Evolutionary conservation across 2,888 invertebrate genomes (phyloP), one percentile per base, ranked within the genome.

Genomic region (Cryptops parisi): DNA sequence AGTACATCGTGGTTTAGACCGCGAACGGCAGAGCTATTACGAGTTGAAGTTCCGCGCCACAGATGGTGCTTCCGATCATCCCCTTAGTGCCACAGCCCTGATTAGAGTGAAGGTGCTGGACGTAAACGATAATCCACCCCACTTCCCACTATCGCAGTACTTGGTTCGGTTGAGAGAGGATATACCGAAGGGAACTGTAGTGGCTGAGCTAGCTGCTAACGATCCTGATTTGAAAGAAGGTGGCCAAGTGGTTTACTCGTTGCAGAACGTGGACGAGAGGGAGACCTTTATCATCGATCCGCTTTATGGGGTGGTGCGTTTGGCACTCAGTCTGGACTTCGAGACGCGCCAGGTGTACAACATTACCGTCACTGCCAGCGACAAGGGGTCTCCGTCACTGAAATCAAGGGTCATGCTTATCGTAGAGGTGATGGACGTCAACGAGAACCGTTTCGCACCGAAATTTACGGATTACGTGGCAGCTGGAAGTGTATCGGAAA

Each of bases 271-370:
- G 53, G 67, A 72, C 53, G 78, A 77, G 55, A 81, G 81, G 53
- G 75, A 75, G 1, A 77, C 77, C 54, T 96, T 96, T 69, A 78
- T 78, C 62, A 82, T 97, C 56, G 94, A 96, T 67, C 73, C 77
- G 50, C 68, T 80, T 27, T 88, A 90, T 2, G 97, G 96, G 0
- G 84, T 88, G 0, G 78, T 94, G 54, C 78, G 89, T 24, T 83
- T 90, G 1, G 76, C 78, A 0, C 79, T 78, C 55, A 73, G 75
- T 49, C 73, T 96, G 53, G 90, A 96, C 72, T 96, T 85, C 67
- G 93, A 94, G 67, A 81, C 81, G 61, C 78, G 84, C 27, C 91
- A 89, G 71, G 79, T 89, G 58, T 90, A 90, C 72, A 88, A 86
- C 62, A 74, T 96, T 59, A 81, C 83, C 52, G 83, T 90, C 53